Base-by-base conservation (phyloP, 2,113 vertebrate species). In the Tenebrosternarchus preto region DNA sequence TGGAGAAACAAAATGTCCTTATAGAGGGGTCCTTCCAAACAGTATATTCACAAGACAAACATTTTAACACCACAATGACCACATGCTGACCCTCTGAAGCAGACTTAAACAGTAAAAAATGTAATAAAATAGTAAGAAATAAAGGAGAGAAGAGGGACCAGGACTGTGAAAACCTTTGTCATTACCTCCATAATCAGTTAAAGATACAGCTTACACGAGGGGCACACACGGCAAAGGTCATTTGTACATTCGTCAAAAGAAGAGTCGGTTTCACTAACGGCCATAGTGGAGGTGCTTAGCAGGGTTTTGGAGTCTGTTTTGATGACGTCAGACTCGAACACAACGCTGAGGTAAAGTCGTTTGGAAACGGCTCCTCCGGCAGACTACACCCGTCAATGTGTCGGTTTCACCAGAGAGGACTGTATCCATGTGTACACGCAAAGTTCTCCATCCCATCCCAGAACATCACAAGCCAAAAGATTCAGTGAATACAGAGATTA, bases 361-460 rank as follows among this genome's bases (percentile, higher is more conserved):
- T 25, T 73, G 6, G 9, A 16, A 33, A 73, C 29, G 8, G n/a
- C n/a, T 19, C 50, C 64, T 33, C 63, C 46, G 53, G 31, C 61
- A 63, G 71, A 53, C 69, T 63, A 36, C 64, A 69, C 24, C 74
- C 53, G 19, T 53, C 33, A 24, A 46, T 33, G 76, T 27, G 71
- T 77, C 53, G 24, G 67, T 63, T 33, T 69, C 25, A 17, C 46
- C 43, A 22, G n/a, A 64, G 60, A 53, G 59, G 67, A 72, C 29
- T 53, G 3, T 36, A 6, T 36, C 3, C 4, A 3, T 60, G 59
- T 80, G 77, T 78, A 53, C 4, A 20, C 50, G 59, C 39, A 29
- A 15, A 69, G 9, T 53, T 27, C 5, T 63, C 72, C 20, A 2
- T 72, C 36, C 19, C 61, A 43, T 36, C 29, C 20, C 19, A 12